Evolutionary conservation across 2,797 vertebrate species (phyloP).

Genomic region (Gymnodraco acuticeps): DNA sequence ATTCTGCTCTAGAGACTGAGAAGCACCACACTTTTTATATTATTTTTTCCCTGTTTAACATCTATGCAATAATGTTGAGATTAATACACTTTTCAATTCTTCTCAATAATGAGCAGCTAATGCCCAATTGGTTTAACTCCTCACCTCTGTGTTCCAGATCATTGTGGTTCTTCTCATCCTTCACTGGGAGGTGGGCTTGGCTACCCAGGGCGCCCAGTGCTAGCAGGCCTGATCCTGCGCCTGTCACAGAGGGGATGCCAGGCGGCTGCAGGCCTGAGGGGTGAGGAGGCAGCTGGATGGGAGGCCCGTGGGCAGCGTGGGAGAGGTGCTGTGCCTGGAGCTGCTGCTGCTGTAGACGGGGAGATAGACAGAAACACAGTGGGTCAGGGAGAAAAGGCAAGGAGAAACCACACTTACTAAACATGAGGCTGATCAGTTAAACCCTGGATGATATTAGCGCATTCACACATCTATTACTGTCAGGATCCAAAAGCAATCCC

Average conservation of each 20-base stretch:
- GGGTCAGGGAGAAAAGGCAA: constrained; percentile 78
- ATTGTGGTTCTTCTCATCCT: constrained; percentile 97
- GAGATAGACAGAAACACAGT: constrained; percentile 76
- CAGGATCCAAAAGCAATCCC: constrained; percentile 57
- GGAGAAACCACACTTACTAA: constrained; percentile 56
- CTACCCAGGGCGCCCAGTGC: constrained; percentile 92
- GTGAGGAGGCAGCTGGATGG: constrained; percentile 92
- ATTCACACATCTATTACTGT: constrained; percentile 72
- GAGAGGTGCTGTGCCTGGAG: constrained; percentile 97
- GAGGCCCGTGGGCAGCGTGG: constrained; percentile 92
- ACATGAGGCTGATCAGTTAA: constrained; percentile 64
- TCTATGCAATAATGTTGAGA: constrained; percentile 35
- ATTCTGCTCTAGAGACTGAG: constrained; percentile 56
- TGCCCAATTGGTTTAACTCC: constrained; percentile 8
- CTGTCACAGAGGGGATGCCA: constrained; percentile 90
- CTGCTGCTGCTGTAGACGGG: constrained; percentile 83
- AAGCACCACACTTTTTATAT: constrained; percentile 35
- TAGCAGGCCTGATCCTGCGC: constrained; percentile 91
- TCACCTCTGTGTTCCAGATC: constrained; percentile 96
- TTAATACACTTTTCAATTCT: constrained; percentile 23
- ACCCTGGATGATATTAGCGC: constrained; percentile 68
- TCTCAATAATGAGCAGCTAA: constrained; percentile 29
- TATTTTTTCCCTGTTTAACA: constrained; percentile 45
- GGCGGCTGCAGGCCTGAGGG: constrained; percentile 94
- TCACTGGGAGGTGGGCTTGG: constrained; percentile 94